phyloP scores from a whole-genome alignment of 2,113 vertebrate genomes.

The Porphyrio hochstetteri region DNA sequence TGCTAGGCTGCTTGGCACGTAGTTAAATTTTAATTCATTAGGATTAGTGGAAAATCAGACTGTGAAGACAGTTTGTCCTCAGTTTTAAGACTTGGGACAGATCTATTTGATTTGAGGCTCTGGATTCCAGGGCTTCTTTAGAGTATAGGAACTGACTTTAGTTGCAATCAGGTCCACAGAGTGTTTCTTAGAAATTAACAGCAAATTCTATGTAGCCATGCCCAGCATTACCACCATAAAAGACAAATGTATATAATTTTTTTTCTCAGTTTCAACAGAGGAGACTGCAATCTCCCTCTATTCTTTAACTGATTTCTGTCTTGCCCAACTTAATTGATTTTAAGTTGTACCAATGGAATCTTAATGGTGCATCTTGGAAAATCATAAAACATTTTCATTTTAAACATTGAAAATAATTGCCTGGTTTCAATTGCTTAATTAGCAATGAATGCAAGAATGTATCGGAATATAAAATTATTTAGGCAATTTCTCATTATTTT shows the following conservation, averaged over 20 bases:
- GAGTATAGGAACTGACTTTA: rapidly evolving
- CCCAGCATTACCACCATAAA: background rate
- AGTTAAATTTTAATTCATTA: background rate
- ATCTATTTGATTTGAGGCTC: background rate
- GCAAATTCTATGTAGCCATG: background rate
- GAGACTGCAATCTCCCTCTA: background rate
- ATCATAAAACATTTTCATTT: background rate
- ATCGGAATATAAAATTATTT: background rate
- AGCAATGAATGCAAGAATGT: background rate
- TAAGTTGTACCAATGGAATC: background rate
- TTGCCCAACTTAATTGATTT: background rate
- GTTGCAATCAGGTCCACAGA: background rate
- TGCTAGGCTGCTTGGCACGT: background rate
- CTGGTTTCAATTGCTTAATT: background rate
- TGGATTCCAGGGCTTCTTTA: background rate
- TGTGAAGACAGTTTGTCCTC: background rate
- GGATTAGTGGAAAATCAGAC: background rate
- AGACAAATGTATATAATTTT: background rate
- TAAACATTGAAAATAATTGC: background rate
- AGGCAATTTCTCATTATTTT: background rate
- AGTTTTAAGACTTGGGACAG: background rate
- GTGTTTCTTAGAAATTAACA: background rate
- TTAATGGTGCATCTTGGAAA: background rate
- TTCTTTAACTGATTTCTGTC: background rate
- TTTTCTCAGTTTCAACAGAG: background rate